Evolutionary conservation across 2,113 vertebrate species (phyloP).

Genomic region (Tupaia chinensis): DNA sequence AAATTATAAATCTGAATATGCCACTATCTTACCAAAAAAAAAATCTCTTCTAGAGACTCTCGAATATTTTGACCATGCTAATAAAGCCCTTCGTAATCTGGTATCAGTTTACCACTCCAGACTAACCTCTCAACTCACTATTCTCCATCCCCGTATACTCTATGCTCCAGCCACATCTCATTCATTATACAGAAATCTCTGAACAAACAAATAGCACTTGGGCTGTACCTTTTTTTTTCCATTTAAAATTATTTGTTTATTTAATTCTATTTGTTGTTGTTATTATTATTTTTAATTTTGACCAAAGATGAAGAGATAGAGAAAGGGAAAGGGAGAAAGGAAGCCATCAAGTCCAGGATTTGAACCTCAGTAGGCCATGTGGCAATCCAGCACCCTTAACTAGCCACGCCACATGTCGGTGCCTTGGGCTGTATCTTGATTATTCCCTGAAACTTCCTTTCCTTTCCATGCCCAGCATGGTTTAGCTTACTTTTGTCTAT

Average conservation of each 20-base stretch:
- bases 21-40: constrained; percentile 44
- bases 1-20: constrained; percentile 3
- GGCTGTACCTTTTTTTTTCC: neutral
- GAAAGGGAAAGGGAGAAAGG: no score
- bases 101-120: neutral
- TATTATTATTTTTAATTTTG: no score
- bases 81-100: neutral
- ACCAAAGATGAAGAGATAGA: no score
- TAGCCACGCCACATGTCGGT: no score
- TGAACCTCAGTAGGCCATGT: no score
- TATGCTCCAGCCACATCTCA: neutral
- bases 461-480: neutral
- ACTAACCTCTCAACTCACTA: neutral
- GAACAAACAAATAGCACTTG: constrained; percentile 3
- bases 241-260: no score
- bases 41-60: constrained; percentile 8
- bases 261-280: no score
- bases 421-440: no score
- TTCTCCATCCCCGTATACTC: neutral
- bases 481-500: neutral
- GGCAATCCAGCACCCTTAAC: no score
- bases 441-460: constrained; percentile 26
- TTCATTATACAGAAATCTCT: constrained; percentile 28
- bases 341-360: no score
- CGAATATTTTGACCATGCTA: constrained; percentile 22